phyloP scores from a whole-genome alignment of 2,797 vertebrate species.

The Streptopelia turtur region DNA sequence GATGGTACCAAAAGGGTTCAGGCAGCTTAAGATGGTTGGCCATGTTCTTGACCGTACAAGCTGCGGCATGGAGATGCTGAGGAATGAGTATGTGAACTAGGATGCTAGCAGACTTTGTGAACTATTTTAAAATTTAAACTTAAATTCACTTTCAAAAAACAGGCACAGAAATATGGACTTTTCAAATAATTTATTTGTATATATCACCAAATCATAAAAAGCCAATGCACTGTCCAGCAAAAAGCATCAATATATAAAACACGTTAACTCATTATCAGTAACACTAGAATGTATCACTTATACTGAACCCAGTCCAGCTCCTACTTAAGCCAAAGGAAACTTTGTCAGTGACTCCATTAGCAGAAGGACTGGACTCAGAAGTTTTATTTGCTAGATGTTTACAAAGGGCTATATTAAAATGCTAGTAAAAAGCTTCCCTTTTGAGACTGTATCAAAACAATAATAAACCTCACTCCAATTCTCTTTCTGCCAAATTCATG shows the following conservation, averaged over 20 bases:
- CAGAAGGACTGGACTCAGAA: not conserved
- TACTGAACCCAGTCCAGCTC: not conserved
- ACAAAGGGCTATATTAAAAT: constrained; percentile 50
- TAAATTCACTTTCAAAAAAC: not conserved
- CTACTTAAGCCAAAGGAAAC: constrained; percentile 6
- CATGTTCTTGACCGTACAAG: not conserved
- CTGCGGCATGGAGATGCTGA: not conserved
- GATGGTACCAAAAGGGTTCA: not conserved
- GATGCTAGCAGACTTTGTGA: not conserved
- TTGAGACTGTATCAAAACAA: constrained; percentile 52
- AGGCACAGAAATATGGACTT: not conserved
- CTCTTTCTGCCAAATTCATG: not conserved
- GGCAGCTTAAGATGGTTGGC: not conserved
- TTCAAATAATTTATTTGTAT: constrained; percentile 63
- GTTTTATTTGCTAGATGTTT: constrained; percentile 5
- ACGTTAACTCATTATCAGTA: not conserved
- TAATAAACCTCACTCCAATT: not conserved
- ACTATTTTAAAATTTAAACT: not conserved
- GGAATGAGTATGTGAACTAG: not conserved
- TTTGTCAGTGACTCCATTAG: not conserved
- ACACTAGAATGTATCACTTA: not conserved
- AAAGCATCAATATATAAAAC: constrained; percentile 62
- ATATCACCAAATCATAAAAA: constrained; percentile 68
- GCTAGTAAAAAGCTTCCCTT: constrained; percentile 35
- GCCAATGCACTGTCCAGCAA: constrained; percentile 40